phyloP scores from a whole-genome alignment of 1,140 invertebrate species.

The Panagrolaimus sp. region DNA sequence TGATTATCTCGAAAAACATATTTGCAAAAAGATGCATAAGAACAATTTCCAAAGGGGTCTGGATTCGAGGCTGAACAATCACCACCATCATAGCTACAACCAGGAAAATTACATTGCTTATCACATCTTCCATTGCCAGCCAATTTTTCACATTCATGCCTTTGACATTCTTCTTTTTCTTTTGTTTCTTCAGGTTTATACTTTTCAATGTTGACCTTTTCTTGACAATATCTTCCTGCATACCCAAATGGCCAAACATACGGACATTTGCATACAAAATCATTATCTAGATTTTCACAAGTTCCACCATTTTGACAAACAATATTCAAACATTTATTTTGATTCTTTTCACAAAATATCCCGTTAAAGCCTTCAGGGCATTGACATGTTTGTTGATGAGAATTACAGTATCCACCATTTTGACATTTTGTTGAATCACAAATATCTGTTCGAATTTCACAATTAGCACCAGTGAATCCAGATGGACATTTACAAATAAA shows the following conservation, averaged over 20 bases:
- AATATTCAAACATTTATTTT: slow-evolving; percentile 25
- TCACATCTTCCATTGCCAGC: slow-evolving; percentile 41
- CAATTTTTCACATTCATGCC: slow-evolving; percentile 23
- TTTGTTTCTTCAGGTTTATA: slow-evolving; percentile 34
- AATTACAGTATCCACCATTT: slow-evolving; percentile 88
- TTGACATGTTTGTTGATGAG: slow-evolving; percentile 80
- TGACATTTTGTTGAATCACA: slow-evolving; percentile 67
- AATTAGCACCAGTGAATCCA: slow-evolving; percentile 70
- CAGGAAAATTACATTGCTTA: slow-evolving; percentile 73
- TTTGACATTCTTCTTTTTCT: slow-evolving; percentile 26
- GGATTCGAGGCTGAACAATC: slow-evolving; percentile 82
- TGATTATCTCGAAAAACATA: slow-evolving; percentile 75
- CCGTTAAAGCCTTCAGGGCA: slow-evolving; percentile 78
- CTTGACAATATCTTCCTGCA: slow-evolving; percentile 72
- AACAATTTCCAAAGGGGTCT: slow-evolving; percentile 88
- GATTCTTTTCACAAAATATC: slow-evolving; percentile 37
- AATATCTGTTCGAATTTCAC: slow-evolving; percentile 22
- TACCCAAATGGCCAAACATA: slow-evolving; percentile 65
- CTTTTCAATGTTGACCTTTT: slow-evolving; percentile 36
- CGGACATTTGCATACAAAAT: slow-evolving; percentile 40
- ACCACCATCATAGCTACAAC: slow-evolving; percentile 87
- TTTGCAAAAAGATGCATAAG: slow-evolving; percentile 77
- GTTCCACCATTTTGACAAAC: slow-evolving; percentile 74
- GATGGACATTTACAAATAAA: slow-evolving; percentile 80
- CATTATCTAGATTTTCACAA: slow-evolving; percentile 76